Evolutionary conservation across 2,888 invertebrate genomes (phyloP).

Genomic region (Drosophila siamana): DNA sequence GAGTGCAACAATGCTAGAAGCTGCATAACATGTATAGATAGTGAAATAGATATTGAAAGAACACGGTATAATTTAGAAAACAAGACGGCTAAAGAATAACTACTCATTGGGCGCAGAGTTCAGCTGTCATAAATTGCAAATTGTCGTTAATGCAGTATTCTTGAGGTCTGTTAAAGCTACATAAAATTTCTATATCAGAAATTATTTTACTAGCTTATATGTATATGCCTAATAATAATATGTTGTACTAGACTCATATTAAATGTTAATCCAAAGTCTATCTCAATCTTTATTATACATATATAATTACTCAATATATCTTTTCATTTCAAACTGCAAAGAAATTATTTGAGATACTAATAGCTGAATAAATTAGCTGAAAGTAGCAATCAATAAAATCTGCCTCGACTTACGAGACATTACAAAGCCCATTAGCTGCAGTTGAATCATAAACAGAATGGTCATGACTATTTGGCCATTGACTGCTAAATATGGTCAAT

Average conservation of each 20-base stretch:
- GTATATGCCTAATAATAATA: too few species aligned
- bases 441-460: constrained; percentile 1
- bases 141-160: neutral
- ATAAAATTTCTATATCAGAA: neutral
- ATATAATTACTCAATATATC: too few species aligned
- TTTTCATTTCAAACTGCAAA: too few species aligned
- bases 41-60: too few species aligned
- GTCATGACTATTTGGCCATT: constrained; percentile 1
- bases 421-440: constrained; percentile 16
- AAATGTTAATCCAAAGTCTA: too few species aligned
- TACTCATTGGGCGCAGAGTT: too few species aligned
- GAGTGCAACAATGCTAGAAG: too few species aligned
- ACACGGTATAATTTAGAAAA: too few species aligned
- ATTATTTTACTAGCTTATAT: too few species aligned
- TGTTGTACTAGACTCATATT: too few species aligned
- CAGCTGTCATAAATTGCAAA: neutral
- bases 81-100: too few species aligned
- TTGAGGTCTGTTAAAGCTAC: neutral
- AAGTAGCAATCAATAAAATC: neutral
- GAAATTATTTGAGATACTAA: neutral
- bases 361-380: neutral
- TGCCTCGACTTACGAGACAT: neutral
- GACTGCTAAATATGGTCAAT: constrained; percentile 3
- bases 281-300: too few species aligned
- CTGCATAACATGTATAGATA: neutral